Evolutionary conservation across 1,140 invertebrate genomes (phyloP).

Genomic region (Conopomorpha cramerella): DNA sequence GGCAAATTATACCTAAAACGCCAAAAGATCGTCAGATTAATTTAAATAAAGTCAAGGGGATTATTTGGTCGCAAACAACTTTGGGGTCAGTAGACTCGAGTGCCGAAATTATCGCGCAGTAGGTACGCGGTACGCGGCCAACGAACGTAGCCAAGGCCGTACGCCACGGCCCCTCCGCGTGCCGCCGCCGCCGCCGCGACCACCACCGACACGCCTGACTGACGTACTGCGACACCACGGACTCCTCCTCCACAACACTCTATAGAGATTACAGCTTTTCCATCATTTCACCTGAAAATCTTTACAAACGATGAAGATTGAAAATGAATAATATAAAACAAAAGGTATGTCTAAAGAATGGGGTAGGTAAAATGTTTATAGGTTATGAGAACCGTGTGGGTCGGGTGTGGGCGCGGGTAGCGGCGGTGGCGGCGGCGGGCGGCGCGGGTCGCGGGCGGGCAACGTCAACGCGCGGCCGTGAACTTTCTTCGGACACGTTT

Average conservation of each 20-base stretch:
- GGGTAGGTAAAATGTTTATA: conserved; percentile 11
- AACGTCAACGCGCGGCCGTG: conserved; percentile 54
- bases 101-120: conserved; percentile 50
- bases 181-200: conserved; percentile 9
- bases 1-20: too few species aligned
- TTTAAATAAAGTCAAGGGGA: conserved; percentile 54
- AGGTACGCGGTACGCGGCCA: conserved; percentile 39
- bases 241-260: conserved; percentile 9
- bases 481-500: conserved; percentile 58
- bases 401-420: conserved; percentile 15
- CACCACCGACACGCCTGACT: too few species aligned
- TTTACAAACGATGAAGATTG: too few species aligned
- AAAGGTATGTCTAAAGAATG: too few species aligned
- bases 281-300: too few species aligned
- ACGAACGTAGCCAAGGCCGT: conserved; percentile 50
- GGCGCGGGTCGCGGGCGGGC: conserved; percentile 13
- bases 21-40: background rate
- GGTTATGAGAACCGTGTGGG: too few species aligned
- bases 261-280: conserved; percentile 5
- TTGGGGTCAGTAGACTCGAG: conserved; percentile 50
- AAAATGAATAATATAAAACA: too few species aligned
- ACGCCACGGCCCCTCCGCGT: conserved; percentile 10
- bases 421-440: conserved; percentile 16
- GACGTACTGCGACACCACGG: too few species aligned
- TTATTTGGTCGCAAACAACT: conserved; percentile 49